Evolutionary conservation across 2,797 vertebrate genomes (phyloP), one percentile per base, ranked within the genome.

Genomic region (Spinus pinus): DNA sequence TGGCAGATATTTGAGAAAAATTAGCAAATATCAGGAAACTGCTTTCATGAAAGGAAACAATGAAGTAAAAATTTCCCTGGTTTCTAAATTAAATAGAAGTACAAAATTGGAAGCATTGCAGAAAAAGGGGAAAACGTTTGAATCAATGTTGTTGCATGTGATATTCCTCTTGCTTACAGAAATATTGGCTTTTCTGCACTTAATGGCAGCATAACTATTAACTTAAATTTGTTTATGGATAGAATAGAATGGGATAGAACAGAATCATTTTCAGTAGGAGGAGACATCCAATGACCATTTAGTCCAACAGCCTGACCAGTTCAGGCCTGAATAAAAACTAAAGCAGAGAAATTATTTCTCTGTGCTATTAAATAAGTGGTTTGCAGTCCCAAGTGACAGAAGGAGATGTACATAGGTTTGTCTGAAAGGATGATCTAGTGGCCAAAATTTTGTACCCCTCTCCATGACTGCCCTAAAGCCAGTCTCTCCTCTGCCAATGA

Each of bases 321-420:
- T 46, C 10, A 46, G 44, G 44, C 21, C 8, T 24, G 9, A 65
- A 13, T 6, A 71, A 54, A 77, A 60, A 12, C 17, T 33, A 27
- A 53, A 86, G 27, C 24, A 66, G 28, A 47, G 6, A 2, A 51
- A 65, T 14, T 15, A 31, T 70, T 84, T 30, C 5, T 61, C 25
- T 51, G 1, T 88, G 25, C 9, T 75, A 6, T 74, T 81, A 58
- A 81, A 56, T 35, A 53, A 66, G 9, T 37, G 12, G 2, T 90
- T 60, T 70, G 25, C 31, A 60, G 41, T 46, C 16, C 4, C 18
- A 62, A 51, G 6, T 25, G 21, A 49, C 31, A 46, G 6, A 77
- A 60, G 19, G 20, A 79, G 2, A 3, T 47, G 2, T 27, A 17
- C 0, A 0, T 7, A 47, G 6, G 1, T 84, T 8, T 5, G 1